These are phyloP conservation scores for Oryzias melastigma DNA, from an alignment of 2,113 vertebrate genomes.

Conservation along the genomic window DNA sequence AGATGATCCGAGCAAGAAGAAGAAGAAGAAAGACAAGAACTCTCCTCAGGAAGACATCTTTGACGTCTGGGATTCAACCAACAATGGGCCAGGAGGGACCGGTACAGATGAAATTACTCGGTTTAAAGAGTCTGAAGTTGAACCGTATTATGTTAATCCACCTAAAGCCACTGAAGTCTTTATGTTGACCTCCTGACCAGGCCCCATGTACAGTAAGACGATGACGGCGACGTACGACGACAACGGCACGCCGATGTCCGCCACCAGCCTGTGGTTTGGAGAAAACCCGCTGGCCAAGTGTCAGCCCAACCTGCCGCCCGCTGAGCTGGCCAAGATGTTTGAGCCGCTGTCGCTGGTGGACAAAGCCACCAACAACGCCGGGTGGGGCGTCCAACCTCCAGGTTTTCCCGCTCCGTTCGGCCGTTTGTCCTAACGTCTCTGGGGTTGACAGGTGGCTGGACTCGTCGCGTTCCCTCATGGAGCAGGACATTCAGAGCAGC, in stretches of 20 bases:
- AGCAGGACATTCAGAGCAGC: slow-evolving; percentile 88
- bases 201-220: slow-evolving; percentile 88
- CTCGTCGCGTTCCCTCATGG: slow-evolving; percentile 95
- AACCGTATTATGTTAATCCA: too few relatives aligned
- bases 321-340: slow-evolving; percentile 86
- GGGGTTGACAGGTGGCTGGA: slow-evolving; percentile 87
- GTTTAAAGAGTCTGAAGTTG: not conserved
- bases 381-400: slow-evolving; percentile 74
- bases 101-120: too few relatives aligned
- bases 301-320: slow-evolving; percentile 77
- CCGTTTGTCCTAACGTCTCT: not conserved
- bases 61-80: slow-evolving; percentile 78
- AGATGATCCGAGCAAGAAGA: slow-evolving; percentile 87
- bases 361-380: slow-evolving; percentile 86
- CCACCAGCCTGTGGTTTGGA: slow-evolving; percentile 90
- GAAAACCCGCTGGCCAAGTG: slow-evolving; percentile 82
- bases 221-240: slow-evolving; percentile 89
- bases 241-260: slow-evolving; percentile 84
- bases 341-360: slow-evolving; percentile 86
- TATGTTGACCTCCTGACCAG: slow-evolving; percentile 74
- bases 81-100: slow-evolving; percentile 77
- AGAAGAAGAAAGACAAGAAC: slow-evolving; percentile 91
- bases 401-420: too few relatives aligned
- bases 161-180: too few relatives aligned
- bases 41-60: slow-evolving; percentile 84